Percentiles rank a stretch among this genome's conserved stretches.
Evolutionary conservation across 2,113 vertebrate genomes (phyloP).

Genomic region (Picathartes gymnocephalus): DNA sequence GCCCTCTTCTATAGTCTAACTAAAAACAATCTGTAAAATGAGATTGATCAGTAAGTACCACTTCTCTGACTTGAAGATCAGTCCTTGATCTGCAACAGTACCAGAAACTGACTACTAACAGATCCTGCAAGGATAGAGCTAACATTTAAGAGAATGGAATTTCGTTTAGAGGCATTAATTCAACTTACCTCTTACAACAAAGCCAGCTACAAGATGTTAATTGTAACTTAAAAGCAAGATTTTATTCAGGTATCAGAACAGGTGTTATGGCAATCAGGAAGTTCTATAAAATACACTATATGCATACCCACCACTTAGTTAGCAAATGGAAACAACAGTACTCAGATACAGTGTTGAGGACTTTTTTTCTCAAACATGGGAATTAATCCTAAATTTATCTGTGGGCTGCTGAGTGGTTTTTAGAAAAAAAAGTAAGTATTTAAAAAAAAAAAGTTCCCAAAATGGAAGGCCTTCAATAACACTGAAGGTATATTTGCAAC

Average conservation of each 20-base stretch:
- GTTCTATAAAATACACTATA: neutral
- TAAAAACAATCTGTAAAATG: neutral
- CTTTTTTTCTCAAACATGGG: neutral
- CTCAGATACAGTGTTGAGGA: neutral
- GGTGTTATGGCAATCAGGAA: neutral
- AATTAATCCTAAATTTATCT: neutral
- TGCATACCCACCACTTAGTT: neutral
- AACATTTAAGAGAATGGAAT: neutral
- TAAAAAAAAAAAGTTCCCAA: neutral
- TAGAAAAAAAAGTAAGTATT: neutral
- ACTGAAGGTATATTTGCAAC: neutral
- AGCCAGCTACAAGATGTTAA: neutral
- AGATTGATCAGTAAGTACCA: neutral
- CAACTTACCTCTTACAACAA: neutral
- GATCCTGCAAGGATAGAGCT: neutral
- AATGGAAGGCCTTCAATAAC: neutral
- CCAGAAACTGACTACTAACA: neutral
- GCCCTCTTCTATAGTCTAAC: neutral
- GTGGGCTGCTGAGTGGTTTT: neutral
- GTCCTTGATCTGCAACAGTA: neutral
- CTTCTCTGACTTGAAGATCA: neutral
- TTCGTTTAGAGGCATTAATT: neutral
- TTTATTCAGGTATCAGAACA: neutral
- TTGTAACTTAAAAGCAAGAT: neutral
- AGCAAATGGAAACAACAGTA: neutral